Evolutionary conservation across 2,797 vertebrate species (phyloP).

Genomic region (Cirrhinus mrigala): DNA sequence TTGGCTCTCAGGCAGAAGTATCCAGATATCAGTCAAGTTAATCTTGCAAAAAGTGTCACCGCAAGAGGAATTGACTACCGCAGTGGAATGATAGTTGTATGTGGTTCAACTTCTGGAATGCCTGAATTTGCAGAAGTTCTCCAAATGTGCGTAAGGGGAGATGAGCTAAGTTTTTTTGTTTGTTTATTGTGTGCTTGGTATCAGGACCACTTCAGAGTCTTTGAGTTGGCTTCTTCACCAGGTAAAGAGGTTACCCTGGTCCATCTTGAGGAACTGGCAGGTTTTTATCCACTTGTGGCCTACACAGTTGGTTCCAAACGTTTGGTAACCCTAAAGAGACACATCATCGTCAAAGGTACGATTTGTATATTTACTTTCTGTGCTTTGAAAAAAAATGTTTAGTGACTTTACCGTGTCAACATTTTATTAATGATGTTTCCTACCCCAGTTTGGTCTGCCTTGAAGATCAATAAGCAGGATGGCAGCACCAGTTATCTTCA

Average conservation of each 20-base stretch:
- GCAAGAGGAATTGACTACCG: conserved; percentile 33
- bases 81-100: conserved; percentile 57
- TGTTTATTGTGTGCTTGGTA: conserved; percentile 57
- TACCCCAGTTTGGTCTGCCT: background rate
- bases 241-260: conserved; percentile 58
- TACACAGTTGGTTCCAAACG: conserved; percentile 47
- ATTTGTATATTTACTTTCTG: background rate
- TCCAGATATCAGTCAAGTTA: conserved; percentile 58
- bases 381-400: background rate
- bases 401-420: background rate
- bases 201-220: conserved; percentile 55
- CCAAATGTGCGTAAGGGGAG: conserved; percentile 30
- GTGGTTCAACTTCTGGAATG: conserved; percentile 61
- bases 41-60: conserved; percentile 59
- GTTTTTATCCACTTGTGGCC: conserved; percentile 57
- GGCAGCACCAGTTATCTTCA: background rate
- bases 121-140: conserved; percentile 60
- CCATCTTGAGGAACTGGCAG: conserved; percentile 51
- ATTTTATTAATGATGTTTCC: background rate
- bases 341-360: conserved; percentile 54
- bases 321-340: conserved; percentile 56
- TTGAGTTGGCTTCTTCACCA: conserved; percentile 60
- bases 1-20: conserved; percentile 59
- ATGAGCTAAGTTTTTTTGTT: conserved; percentile 47
- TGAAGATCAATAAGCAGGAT: conserved; percentile 10